Percentiles rank a stretch among this genome's conserved stretches.
Evolutionary conservation across 2,113 vertebrate genomes (phyloP).

Genomic region (Siniperca chuatsi): DNA sequence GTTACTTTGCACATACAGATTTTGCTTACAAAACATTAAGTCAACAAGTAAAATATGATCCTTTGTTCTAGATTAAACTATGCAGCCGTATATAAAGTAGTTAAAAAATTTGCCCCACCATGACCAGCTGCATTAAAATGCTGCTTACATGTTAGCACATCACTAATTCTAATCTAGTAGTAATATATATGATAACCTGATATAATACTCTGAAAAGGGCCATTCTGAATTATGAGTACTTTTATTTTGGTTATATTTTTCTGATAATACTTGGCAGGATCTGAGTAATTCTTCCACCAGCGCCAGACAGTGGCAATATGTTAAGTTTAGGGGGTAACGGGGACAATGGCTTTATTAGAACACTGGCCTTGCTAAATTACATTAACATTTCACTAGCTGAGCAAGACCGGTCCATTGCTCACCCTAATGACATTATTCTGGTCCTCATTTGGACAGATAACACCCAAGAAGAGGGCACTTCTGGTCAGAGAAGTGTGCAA

Average conservation of each 20-base stretch:
- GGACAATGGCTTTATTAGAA: not conserved
- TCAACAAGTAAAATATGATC: not conserved
- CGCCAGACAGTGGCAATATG: not conserved
- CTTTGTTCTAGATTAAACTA: not conserved
- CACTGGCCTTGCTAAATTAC: slow-evolving; percentile 4
- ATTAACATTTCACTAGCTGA: slow-evolving; percentile 13
- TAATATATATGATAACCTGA: not conserved
- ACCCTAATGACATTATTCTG: slow-evolving; percentile 16
- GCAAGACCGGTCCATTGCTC: not conserved
- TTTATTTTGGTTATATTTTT: not conserved
- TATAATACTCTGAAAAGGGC: not conserved
- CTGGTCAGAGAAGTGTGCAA: slow-evolving; percentile 14
- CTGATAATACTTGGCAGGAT: not conserved
- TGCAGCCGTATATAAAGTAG: not conserved
- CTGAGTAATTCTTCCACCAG: not conserved
- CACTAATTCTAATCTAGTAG: not conserved
- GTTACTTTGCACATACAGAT: not conserved
- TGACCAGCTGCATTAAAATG: not conserved
- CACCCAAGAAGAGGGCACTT: slow-evolving; percentile 2
- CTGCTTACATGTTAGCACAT: not conserved
- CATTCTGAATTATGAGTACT: not conserved
- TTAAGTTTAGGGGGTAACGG: not conserved
- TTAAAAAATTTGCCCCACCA: not conserved
- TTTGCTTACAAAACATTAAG: not conserved
- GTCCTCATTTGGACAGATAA: slow-evolving; percentile 45